Evolutionary conservation across 1,140 invertebrate species (phyloP).

Genomic region (Agrilus planipennis): DNA sequence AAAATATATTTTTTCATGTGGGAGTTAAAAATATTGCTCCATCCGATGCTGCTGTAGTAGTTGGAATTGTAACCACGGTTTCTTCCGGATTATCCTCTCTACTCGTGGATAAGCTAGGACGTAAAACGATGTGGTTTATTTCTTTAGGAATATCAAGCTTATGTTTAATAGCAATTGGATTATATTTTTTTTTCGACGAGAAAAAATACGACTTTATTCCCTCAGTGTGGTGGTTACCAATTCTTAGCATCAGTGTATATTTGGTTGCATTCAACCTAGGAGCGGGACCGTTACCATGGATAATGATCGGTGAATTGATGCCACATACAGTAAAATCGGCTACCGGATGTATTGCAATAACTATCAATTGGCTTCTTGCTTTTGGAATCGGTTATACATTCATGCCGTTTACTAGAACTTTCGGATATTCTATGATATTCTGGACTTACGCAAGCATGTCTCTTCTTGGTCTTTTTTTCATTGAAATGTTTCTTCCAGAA

Average conservation of each 20-base stretch:
- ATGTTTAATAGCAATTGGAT: slow-evolving; percentile 50
- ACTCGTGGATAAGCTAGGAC: slow-evolving; percentile 51
- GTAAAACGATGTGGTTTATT: slow-evolving; percentile 52
- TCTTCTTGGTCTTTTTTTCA: too few relatives aligned
- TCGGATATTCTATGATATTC: too few relatives aligned
- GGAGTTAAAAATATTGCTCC: slow-evolving; percentile 36
- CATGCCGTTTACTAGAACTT: too few relatives aligned
- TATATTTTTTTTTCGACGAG: slow-evolving; percentile 49
- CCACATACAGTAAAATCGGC: slow-evolving; percentile 51
- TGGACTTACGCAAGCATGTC: too few relatives aligned
- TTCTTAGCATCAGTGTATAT: slow-evolving; percentile 11
- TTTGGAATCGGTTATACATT: too few relatives aligned
- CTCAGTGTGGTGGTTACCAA: slow-evolving; percentile 21
- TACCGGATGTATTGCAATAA: slow-evolving; percentile 48
- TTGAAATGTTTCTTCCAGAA: too few relatives aligned
- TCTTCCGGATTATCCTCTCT: slow-evolving; percentile 46
- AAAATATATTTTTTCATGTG: slow-evolving; percentile 31
- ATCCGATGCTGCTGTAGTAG: slow-evolving; percentile 48
- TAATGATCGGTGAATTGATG: slow-evolving; percentile 52
- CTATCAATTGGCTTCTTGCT: slow-evolving; percentile 55
- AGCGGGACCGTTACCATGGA: slow-evolving; percentile 53
- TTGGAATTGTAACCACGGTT: slow-evolving; percentile 58
- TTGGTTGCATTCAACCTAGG: slow-evolving; percentile 27
- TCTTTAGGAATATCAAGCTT: slow-evolving; percentile 50
- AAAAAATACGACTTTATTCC: slow-evolving; percentile 34